Base-by-base conservation (phyloP, 2,797 vertebrate genomes). In the Hippopotamyrus pictus region DNA sequence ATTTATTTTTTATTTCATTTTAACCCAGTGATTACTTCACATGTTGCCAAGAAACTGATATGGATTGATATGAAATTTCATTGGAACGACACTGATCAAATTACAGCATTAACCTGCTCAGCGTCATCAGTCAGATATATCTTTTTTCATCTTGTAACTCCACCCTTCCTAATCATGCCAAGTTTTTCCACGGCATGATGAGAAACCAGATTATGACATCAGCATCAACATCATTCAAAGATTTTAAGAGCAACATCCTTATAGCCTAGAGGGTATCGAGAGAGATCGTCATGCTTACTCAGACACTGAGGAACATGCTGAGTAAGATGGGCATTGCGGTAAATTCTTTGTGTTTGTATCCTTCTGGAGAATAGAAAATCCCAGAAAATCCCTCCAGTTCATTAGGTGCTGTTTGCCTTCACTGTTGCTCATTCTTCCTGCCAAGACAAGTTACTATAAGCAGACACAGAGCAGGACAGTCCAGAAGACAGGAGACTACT, bases 401-500 rank as follows among this genome's bases (percentile, higher is more conserved):
- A 57, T 12, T 57, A 54, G 12, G 3, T 87, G 53, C 25, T 41
- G 4, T 29, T 54, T 86, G 22, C 84, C 17, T 33, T 86, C 25
- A 29, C 5, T 57, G 84, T 87, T 57, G 29, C 51, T 41, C 11
- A 6, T 87, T n/a, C 12, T 46, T 50, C 88, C 88, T 4, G 22
- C 92, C 89, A 37, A 44, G 48, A 22, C 0, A 41, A 2, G 88
- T 89, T 51, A 48, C 12, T 17, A 6, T 29, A 79, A 44, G 41
- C 41, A 11, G 2, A 46, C 12, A 53, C 57, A 54, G 91, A 89
- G 91, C 90, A 92, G 90, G 5, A 59, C 29, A 33, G 33, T 41
- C 48, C 25, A 65, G n/a, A 59, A 93, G 93, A 93, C 93, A 92
- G 90, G 91, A 91, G 91, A 91, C 92, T 92, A 91, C 89, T 90